phyloP scores from a whole-genome alignment of 2,113 vertebrate genomes.

The Poecilia latipinna region DNA sequence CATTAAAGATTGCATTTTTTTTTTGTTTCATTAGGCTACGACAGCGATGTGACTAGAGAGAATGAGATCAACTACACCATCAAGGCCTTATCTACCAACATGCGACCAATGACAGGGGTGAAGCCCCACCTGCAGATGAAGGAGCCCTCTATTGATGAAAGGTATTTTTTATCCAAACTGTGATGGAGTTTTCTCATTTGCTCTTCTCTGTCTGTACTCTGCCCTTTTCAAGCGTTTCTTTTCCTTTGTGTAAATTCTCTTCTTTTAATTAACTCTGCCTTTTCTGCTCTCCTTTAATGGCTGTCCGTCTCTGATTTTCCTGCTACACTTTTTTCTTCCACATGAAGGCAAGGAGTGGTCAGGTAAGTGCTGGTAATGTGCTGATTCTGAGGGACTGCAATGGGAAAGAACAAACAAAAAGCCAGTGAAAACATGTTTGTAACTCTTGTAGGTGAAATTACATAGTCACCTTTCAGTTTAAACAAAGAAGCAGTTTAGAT shows the following conservation, averaged over 20 bases:
- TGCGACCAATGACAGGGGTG: constrained; percentile 92
- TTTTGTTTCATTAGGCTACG: constrained; percentile 85
- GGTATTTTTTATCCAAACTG: constrained; percentile 78
- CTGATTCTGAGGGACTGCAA: neutral
- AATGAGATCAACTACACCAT: constrained; percentile 97
- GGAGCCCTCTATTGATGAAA: constrained; percentile 94
- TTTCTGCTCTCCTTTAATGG: constrained; percentile 76
- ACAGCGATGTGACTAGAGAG: constrained; percentile 96
- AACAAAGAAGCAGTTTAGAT: neutral
- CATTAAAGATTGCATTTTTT: neutral
- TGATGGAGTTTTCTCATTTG: neutral
- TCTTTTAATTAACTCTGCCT: constrained; percentile 70
- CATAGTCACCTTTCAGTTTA: neutral
- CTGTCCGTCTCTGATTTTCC: constrained; percentile 78
- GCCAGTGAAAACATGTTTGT: neutral
- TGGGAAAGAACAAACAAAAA: too few species aligned
- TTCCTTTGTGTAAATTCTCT: constrained; percentile 38
- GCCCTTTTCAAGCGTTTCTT: constrained; percentile 45
- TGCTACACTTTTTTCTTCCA: constrained; percentile 83
- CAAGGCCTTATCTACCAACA: constrained; percentile 96
- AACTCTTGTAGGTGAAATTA: neutral
- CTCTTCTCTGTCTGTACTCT: neutral
- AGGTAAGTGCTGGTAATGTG: constrained; percentile 85
- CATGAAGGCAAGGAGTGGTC: constrained; percentile 95
- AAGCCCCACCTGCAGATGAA: constrained; percentile 97